These are phyloP conservation scores for Hemitrygon akajei DNA, from an alignment of 2,797 vertebrate genomes.

Conservation along the genomic window DNA sequence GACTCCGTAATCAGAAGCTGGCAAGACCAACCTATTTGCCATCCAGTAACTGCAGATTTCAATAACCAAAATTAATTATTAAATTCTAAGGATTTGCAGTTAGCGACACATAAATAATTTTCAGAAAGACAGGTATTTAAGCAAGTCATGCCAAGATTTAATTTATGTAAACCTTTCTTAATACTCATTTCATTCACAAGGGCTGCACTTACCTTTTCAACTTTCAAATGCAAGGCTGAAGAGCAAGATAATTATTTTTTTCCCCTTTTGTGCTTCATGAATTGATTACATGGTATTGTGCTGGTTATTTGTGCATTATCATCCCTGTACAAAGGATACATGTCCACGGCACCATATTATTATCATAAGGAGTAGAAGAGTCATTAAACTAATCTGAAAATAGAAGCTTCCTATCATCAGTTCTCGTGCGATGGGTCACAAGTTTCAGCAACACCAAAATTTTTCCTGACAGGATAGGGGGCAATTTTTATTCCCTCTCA, in stretches of 20 bases:
- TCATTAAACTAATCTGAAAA: constrained; percentile 77
- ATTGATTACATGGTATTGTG: constrained; percentile 40
- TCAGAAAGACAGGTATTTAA: constrained; percentile 13
- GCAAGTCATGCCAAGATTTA: constrained; percentile 5
- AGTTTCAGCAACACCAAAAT: constrained; percentile 69
- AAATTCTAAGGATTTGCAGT: constrained; percentile 10
- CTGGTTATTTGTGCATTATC: constrained; percentile 40
- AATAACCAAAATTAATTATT: background rate
- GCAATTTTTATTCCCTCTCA: constrained; percentile 66
- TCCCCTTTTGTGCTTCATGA: constrained; percentile 21
- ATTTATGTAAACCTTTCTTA: background rate
- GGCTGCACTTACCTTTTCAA: constrained; percentile 20
- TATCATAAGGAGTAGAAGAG: constrained; percentile 53
- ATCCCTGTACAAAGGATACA: constrained; percentile 45
- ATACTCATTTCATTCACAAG: background rate
- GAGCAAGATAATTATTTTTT: constrained; percentile 34
- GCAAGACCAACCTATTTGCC: background rate
- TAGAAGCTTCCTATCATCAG: constrained; percentile 71
- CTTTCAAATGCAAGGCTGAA: background rate
- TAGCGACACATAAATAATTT: constrained; percentile 18
- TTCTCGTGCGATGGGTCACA: constrained; percentile 71
- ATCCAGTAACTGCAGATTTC: background rate
- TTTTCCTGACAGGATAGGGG: constrained; percentile 63
- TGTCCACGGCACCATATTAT: constrained; percentile 38
- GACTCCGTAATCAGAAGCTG: background rate